phyloP scores from a whole-genome alignment of 2,888 invertebrate genomes.

The Pseudococcus viburni region DNA sequence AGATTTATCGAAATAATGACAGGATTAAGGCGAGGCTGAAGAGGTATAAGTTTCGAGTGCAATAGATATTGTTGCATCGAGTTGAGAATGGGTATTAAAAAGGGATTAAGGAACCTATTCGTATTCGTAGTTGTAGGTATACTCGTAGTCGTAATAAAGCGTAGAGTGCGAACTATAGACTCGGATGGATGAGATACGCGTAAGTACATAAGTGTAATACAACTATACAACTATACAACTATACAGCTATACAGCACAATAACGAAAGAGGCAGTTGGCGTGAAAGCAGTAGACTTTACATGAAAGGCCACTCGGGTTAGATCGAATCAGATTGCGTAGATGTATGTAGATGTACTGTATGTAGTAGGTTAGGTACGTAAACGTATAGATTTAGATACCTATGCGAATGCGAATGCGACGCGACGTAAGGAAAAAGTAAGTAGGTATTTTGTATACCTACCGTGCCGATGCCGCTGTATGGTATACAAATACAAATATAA shows the following conservation, averaged over 20 bases:
- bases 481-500: no score
- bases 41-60: background rate
- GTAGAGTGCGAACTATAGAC: background rate
- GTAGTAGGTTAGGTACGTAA: no score
- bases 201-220: background rate
- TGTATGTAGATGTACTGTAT: background rate
- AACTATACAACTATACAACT: no score
- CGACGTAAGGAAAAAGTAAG: no score
- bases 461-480: no score
- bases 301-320: slow-evolving; percentile 45
- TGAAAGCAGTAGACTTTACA: slow-evolving; percentile 14
- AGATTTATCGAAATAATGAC: slow-evolving; percentile 6
- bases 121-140: no score
- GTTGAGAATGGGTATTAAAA: background rate
- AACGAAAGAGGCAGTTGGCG: slow-evolving; percentile 26
- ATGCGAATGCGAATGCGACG: no score
- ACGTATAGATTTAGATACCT: no score
- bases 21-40: background rate
- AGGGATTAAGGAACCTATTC: background rate
- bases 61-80: background rate
- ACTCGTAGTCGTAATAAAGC: no score
- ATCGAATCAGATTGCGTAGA: background rate
- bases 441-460: no score
- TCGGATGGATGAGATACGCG: background rate
- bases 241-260: background rate